These are phyloP conservation scores for Lithophane ornitopus DNA, from an alignment of 2,888 invertebrate species.

Conservation along the genomic window DNA sequence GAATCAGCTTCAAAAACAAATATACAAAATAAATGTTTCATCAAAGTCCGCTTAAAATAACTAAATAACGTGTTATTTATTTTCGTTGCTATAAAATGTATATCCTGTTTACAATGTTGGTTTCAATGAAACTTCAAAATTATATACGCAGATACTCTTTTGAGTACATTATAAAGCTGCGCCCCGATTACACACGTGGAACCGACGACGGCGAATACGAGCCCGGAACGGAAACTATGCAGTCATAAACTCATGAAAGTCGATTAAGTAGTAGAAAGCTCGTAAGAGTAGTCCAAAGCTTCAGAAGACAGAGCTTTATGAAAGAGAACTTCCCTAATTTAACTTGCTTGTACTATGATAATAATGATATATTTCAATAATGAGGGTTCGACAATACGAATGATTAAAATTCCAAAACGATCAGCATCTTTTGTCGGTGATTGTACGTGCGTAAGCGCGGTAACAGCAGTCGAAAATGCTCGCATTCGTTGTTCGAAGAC, in stretches of 20 bases:
- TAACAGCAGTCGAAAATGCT: background rate
- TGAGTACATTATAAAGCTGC: constrained; percentile 12
- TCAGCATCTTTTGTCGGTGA: background rate
- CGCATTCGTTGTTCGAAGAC: background rate
- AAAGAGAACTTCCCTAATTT: background rate
- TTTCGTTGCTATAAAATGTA: constrained; percentile 51
- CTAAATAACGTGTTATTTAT: constrained; percentile 50
- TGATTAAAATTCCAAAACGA: background rate
- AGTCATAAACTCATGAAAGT: too few species aligned
- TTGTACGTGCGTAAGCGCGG: background rate
- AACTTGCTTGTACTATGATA: background rate
- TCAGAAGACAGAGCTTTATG: background rate
- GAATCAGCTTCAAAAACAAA: constrained; percentile 35
- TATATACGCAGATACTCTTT: constrained; percentile 10
- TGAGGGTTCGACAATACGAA: background rate
- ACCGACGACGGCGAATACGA: background rate
- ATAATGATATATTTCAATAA: background rate
- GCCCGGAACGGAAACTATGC: background rate
- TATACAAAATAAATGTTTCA: constrained; percentile 48
- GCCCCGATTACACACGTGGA: background rate
- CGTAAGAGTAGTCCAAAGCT: background rate
- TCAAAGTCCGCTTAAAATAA: constrained; percentile 45
- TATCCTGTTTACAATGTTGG: constrained; percentile 53
- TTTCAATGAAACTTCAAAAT: constrained; percentile 49
- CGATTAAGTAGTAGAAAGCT: too few species aligned